phyloP scores from a whole-genome alignment of 1,140 invertebrate genomes.

The Gonioctena quinquepunctata region DNA sequence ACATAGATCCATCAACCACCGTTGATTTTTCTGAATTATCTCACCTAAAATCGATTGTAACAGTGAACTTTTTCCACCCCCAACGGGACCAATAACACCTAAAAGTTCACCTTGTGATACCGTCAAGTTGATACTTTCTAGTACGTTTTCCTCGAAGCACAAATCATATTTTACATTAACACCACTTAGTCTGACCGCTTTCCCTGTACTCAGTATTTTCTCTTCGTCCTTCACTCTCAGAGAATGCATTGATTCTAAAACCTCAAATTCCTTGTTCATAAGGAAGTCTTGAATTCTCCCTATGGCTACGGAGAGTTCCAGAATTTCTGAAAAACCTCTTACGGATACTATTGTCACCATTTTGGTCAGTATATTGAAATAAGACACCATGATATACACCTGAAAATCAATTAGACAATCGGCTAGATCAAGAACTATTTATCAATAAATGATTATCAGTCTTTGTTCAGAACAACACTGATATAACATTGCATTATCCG shows the following conservation, averaged over 20 bases:
- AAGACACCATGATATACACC: constrained; percentile 67
- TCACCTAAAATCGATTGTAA: constrained; percentile 56
- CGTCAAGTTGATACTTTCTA: constrained; percentile 60
- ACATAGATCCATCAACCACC: too few species aligned
- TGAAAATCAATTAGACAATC: constrained; percentile 10
- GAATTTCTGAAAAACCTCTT: constrained; percentile 65
- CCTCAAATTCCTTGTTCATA: constrained; percentile 56
- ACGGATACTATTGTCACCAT: constrained; percentile 72
- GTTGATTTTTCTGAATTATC: too few species aligned
- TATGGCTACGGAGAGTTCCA: constrained; percentile 64
- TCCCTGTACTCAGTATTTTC: background rate
- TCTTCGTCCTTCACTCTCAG: background rate
- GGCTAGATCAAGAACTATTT: background rate
- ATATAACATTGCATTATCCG: background rate
- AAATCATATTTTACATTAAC: background rate
- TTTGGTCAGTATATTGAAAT: constrained; percentile 65
- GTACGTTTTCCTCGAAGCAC: constrained; percentile 26
- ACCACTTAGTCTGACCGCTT: background rate
- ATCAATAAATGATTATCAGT: background rate
- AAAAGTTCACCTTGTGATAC: constrained; percentile 63
- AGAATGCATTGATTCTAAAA: background rate
- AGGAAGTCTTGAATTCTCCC: constrained; percentile 61
- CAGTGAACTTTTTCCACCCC: constrained; percentile 63
- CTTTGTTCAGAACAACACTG: background rate
- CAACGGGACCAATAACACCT: constrained; percentile 68